Evolutionary conservation across 2,797 vertebrate species (phyloP), one percentile per base, ranked within the genome.

Genomic region (Dromococcyx pavoninus): DNA sequence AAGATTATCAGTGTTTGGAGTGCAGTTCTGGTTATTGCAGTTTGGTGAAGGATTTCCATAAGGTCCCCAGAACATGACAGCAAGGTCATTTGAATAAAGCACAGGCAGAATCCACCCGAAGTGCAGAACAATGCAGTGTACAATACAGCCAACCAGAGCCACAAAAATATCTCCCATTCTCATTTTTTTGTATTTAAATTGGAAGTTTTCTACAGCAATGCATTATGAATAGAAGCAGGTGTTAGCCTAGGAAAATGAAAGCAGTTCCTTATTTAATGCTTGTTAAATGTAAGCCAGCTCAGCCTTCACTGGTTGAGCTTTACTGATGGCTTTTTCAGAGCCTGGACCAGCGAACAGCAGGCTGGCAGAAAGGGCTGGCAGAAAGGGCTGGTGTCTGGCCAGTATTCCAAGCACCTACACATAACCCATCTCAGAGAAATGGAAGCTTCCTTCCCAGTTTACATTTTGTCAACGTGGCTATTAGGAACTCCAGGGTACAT

Each of bases 31-130:
- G 80, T 94, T 92, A 54, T 3, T 48, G 50, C 50, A 91, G 93
- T 75, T 96, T 90, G 96, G 96, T 89, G 85, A 93, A 89, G 93
- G 85, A 73, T 87, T 93, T 89, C 57, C 58, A 70, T 84, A 72
- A 96, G 93, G 77, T 91, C 89, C 62, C 71, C 79, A 76, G 91
- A 91, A 93, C 65, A 48, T 3, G 71, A 58, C 72, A 94, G 90
- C 83, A 94, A 97, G 85, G 91, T 89, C 93, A 83, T 8, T 79
- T 12, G 27, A 86, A 65, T 84, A 66, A 91, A 39, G 82, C 89
- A 74, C 11, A 18, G 83, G 94, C 77, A 82, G 89, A 88, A 86
- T 56, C 83, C 76, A 75, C 12, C 86, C n/a, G 2, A 22, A 33
- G 75, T 2, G 6, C 14, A 4, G 25, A 72, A 81, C 44, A 62